phyloP scores from a whole-genome alignment of 2,797 vertebrate genomes.

The Clarias fuscus region DNA sequence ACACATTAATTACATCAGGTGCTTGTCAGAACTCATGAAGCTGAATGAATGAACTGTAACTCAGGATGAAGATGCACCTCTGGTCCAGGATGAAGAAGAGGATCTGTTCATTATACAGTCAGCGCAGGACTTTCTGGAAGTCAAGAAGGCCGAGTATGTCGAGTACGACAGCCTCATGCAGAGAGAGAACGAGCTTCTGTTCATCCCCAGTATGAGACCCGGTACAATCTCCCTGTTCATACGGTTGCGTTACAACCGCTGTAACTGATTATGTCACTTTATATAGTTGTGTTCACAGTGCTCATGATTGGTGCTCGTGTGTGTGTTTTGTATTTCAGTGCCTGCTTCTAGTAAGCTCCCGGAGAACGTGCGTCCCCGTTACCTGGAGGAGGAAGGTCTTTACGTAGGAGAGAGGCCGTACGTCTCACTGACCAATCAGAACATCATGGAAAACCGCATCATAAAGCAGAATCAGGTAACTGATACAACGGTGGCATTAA shows the following conservation, averaged over 20 bases:
- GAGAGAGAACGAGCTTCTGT: slow-evolving; percentile 81
- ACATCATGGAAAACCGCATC: slow-evolving; percentile 91
- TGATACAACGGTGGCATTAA: not conserved
- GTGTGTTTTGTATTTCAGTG: slow-evolving; percentile 68
- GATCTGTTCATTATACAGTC: slow-evolving; percentile 77
- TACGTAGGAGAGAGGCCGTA: slow-evolving; percentile 85
- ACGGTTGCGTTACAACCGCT: too few relatives aligned
- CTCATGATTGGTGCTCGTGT: not conserved
- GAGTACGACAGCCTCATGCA: slow-evolving; percentile 69
- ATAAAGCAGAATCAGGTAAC: slow-evolving; percentile 84
- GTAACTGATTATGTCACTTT: not conserved
- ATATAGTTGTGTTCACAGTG: not conserved
- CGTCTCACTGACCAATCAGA: slow-evolving; percentile 81
- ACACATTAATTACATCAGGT: not conserved
- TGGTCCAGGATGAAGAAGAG: slow-evolving; percentile 71
- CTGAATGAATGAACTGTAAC: not conserved
- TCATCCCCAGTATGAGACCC: slow-evolving; percentile 79
- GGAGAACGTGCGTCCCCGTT: slow-evolving; percentile 86
- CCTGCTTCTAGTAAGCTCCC: slow-evolving; percentile 84
- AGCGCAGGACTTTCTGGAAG: slow-evolving; percentile 78
- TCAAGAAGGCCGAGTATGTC: slow-evolving; percentile 79
- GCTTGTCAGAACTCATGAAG: not conserved
- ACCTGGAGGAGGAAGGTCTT: slow-evolving; percentile 93
- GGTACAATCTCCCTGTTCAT: slow-evolving; percentile 69
- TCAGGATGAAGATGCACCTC: slow-evolving; percentile 79